Conservation (phyloP, 2,113 vertebrate genomes). For the Sinocyclocheilus anophthalmus region DNA sequence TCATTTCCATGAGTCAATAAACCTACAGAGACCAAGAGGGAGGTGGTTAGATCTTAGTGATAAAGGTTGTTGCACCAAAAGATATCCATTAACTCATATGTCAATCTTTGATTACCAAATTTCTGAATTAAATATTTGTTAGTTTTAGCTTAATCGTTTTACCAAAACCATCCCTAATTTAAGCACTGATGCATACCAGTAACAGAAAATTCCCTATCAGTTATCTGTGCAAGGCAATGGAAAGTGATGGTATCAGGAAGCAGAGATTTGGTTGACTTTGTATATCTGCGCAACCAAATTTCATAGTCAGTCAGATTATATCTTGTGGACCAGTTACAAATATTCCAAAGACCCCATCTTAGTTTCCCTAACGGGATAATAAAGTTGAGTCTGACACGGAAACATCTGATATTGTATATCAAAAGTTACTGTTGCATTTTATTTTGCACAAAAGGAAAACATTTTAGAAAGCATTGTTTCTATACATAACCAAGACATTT, state of each 20-base stretch:
- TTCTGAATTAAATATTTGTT: neutral
- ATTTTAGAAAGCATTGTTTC: neutral
- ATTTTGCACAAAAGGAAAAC: neutral
- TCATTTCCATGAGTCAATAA: conserved; percentile 19
- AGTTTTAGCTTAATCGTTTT: neutral
- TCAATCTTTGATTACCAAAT: neutral
- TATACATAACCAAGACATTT: too few relatives aligned
- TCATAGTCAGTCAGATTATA: neutral
- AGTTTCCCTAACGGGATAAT: too few relatives aligned
- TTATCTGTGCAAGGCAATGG: neutral
- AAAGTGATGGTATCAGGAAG: neutral
- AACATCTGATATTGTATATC: neutral
- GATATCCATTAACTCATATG: neutral
- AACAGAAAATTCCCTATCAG: conserved; percentile 7
- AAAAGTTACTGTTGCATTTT: neutral
- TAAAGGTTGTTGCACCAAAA: neutral
- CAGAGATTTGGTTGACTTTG: neutral
- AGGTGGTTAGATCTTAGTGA: neutral
- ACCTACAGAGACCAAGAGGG: conserved; percentile 45
- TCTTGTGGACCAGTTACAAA: neutral
- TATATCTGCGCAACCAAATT: neutral
- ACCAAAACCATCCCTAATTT: neutral
- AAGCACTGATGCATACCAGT: neutral
- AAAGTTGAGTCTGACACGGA: too few relatives aligned
- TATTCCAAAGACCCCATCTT: neutral